A percentile compares a stretch with the other conserved stretches of the same genome.
Conservation (phyloP, 2,113 vertebrate species). For the Aptenodytes forsteri region DNA sequence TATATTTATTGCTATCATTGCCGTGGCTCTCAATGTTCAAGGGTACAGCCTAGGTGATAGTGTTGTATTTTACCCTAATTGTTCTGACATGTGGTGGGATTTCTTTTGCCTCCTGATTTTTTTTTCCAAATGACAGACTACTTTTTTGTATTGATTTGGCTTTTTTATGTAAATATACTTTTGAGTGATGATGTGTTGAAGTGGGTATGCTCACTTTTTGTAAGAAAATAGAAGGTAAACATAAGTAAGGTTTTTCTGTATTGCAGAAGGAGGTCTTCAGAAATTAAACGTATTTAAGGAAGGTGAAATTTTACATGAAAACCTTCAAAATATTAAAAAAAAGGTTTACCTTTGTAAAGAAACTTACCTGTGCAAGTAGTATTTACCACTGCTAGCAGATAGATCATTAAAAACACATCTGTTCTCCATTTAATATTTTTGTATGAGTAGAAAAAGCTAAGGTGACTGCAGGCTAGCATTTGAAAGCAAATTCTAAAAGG, state of each 20-base stretch:
- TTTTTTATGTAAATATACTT: neutral
- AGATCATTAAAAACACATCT: neutral
- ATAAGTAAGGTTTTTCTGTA: neutral
- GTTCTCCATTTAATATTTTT: neutral
- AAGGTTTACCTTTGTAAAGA: neutral
- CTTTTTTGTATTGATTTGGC: neutral
- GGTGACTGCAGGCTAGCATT: neutral
- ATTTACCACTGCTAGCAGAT: neutral
- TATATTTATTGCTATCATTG: neutral
- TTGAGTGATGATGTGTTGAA: neutral
- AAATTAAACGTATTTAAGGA: neutral
- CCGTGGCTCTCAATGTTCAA: accelerated
- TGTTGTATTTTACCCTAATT: neutral
- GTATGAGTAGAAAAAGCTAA: neutral
- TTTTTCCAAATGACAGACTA: neutral
- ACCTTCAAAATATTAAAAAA: neutral
- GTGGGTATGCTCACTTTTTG: neutral
- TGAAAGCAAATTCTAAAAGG: neutral
- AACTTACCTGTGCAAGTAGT: neutral
- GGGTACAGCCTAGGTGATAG: neutral
- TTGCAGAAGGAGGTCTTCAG: neutral
- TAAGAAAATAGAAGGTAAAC: neutral
- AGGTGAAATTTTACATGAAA: neutral
- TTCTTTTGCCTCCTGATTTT: neutral
- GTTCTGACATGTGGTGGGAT: neutral